Percentiles rank a stretch among this genome's conserved stretches.
Evolutionary conservation across 2,888 invertebrate species (phyloP).

Genomic region (Drosophila prolongata): DNA sequence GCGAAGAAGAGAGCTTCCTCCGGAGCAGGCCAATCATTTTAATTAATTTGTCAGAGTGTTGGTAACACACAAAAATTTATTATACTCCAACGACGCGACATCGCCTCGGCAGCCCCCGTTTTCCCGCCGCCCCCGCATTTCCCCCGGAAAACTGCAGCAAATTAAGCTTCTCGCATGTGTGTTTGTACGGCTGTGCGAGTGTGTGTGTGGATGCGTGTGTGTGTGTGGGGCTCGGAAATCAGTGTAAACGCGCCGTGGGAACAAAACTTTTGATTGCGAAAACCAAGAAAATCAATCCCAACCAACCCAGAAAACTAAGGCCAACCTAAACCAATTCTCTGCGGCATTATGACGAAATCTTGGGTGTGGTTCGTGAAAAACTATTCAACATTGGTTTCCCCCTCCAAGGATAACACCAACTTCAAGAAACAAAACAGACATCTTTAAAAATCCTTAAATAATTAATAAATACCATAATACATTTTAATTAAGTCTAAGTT

Average conservation of each 20-base stretch:
- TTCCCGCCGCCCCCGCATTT: neutral
- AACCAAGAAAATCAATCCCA: slow-evolving; percentile 72
- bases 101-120: slow-evolving; percentile 14
- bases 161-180: slow-evolving; percentile 50
- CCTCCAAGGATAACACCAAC: too few relatives aligned
- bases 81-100: slow-evolving; percentile 63
- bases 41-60: slow-evolving; percentile 83
- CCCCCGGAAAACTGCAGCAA: slow-evolving; percentile 62
- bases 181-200: slow-evolving; percentile 24
- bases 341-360: slow-evolving; percentile 4
- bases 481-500: too few relatives aligned
- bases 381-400: neutral
- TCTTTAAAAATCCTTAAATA: too few relatives aligned
- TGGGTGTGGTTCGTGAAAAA: slow-evolving; percentile 3
- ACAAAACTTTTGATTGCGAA: slow-evolving; percentile 76
- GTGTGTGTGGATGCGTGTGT: neutral
- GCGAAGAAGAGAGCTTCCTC: slow-evolving; percentile 14
- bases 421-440: too few relatives aligned
- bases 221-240: slow-evolving; percentile 56
- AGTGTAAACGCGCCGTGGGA: slow-evolving; percentile 71
- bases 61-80: slow-evolving; percentile 78
- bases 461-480: too few relatives aligned
- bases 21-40: slow-evolving; percentile 80
- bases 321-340: slow-evolving; percentile 6
- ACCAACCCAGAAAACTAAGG: slow-evolving; percentile 16